Percentiles rank a stretch among this genome's conserved stretches.
Evolutionary conservation across 2,888 invertebrate species (phyloP).

Genomic region (Drosophila anomalipes): DNA sequence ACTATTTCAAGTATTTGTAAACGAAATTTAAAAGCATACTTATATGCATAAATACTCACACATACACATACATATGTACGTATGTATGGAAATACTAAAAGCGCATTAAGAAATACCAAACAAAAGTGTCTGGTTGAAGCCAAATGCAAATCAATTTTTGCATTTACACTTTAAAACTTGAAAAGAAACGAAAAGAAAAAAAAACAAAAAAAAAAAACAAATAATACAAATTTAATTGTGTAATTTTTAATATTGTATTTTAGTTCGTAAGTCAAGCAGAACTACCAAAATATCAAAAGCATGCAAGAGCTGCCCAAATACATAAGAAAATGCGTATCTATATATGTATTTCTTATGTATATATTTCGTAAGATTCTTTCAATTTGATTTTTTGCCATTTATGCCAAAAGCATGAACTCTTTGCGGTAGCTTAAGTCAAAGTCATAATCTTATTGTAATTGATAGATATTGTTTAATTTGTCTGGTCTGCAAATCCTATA

Average conservation of each 20-base stretch:
- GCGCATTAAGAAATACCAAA: constrained; percentile 21
- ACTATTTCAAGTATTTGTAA: constrained; percentile 75
- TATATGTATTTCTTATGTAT: constrained; percentile 6
- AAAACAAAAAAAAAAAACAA: constrained; percentile 15
- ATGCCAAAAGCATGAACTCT: constrained; percentile 65
- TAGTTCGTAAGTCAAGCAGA: constrained; percentile 63
- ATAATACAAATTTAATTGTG: constrained; percentile 36
- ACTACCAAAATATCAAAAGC: constrained; percentile 69
- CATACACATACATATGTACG: constrained; percentile 20
- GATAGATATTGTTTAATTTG: constrained; percentile 47
- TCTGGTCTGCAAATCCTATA: constrained; percentile 57
- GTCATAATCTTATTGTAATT: constrained; percentile 70
- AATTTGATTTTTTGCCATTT: constrained; percentile 65
- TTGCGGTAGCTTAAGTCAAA: constrained; percentile 72
- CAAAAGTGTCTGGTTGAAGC: constrained; percentile 13
- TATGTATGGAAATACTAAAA: constrained; percentile 41
- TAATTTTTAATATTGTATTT: constrained; percentile 69
- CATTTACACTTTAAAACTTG: constrained; percentile 30
- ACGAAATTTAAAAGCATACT: constrained; percentile 35
- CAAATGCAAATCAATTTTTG: constrained; percentile 38
- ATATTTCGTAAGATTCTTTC: constrained; percentile 40
- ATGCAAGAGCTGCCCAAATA: constrained; percentile 15
- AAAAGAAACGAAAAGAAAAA: not conserved
- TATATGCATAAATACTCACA: constrained; percentile 33
- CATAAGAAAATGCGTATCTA: constrained; percentile 1